Base-by-base conservation (phyloP, 30 jellyfish, hydroid and myxozoan genomes). In the Clytia hemisphaerica region DNA sequence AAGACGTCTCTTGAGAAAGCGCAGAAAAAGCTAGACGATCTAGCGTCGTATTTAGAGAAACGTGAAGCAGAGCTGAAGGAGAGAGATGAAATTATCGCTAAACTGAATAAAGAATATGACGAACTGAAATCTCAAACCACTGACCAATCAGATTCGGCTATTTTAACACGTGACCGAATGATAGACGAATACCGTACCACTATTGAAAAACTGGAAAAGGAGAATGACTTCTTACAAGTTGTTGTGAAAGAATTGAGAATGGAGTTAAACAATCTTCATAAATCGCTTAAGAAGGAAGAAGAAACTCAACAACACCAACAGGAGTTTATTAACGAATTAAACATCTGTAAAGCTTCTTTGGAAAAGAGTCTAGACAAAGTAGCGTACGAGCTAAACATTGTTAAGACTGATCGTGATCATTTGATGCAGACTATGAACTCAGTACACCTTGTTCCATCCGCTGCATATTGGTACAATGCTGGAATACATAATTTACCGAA, bases 171-270 rank as follows among this genome's bases (percentile, higher is more conserved):
- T 37, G 75, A 61, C 75, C 75, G 59, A 21, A 61, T 61, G 75
- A 61, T 61, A 1, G 30, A 61, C 21, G 75, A 32, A 25, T 61
- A 61, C 59, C 16, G 16, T 1, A 37, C 21, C 61, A 31, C 60
- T 28, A 63, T 61, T 12, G 55, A 38, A 45, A 60, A 60, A 35
- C 62, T 87, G 46, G 96, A 87, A 76, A 58, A 87, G 48, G 94
- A 87, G 63, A 87, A 87, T 54, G 53, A 37, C 1, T 87, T 50
- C 42, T 46, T 87, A 36, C 94, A 87, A 33, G 32, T 83, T 1
- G 96, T 79, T 28, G 96, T 87, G 35, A 67, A 75, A 38, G 96
- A 87, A 54, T 36, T 87, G 80, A 72, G 85, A 46, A 34, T 19
- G 57, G 96, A 87, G 66, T 32, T 79, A 58, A 42, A 50, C 79